Evolutionary conservation across 2,113 vertebrate genomes (phyloP), one percentile per base, ranked within the genome.

Genomic region (Cisticola juncidis): DNA sequence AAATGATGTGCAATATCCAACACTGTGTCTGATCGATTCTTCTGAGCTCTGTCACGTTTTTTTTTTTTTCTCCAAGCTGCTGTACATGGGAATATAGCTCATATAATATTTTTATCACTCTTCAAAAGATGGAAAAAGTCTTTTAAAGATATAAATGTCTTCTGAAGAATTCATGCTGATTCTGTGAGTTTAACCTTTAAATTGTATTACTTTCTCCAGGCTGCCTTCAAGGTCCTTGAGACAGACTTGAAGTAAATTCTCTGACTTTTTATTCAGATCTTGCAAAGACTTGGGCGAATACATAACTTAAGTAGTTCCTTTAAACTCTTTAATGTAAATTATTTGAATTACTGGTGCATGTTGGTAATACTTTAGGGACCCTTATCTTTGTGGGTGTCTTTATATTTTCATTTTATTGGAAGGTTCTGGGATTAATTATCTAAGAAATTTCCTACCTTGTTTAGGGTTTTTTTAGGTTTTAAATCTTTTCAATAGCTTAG

Each of bases 1-100:
- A 86, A 83, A 66, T 80, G n/a, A 65, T 77, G 60, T 50, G 74
- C 82, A 60, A 21, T 86, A 82, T 80, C 57, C 36, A 82, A 0
- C 0, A 0, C 58, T 62, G 18, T 1, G 5, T n/a, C 79, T 66
- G 50, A 38, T 72, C 0, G 0, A 26, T 86, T 86, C n/a, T 57
- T 80, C 15, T 62, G 24, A 86, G 28, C 42, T 90, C n/a, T 92
- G 33, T 56, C 47, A n/a, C 73, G 33, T 69, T 25, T 54, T 77
- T 91, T 74, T 74, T 57, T n/a, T 29, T 71, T 91, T 80, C 47
- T 36, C 33, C 11, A 47, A 73, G 54, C 25, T 0, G 2, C 31
- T 71, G 35, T 73, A 3, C 14, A 1, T 68, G 47, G 25, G 21
- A 64, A 35, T 94, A 44, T 12, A 69, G 4, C 47, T 74, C 14